These are phyloP conservation scores for Drosophila erecta DNA, from an alignment of 1,140 invertebrate genomes.

Conservation along the genomic window DNA sequence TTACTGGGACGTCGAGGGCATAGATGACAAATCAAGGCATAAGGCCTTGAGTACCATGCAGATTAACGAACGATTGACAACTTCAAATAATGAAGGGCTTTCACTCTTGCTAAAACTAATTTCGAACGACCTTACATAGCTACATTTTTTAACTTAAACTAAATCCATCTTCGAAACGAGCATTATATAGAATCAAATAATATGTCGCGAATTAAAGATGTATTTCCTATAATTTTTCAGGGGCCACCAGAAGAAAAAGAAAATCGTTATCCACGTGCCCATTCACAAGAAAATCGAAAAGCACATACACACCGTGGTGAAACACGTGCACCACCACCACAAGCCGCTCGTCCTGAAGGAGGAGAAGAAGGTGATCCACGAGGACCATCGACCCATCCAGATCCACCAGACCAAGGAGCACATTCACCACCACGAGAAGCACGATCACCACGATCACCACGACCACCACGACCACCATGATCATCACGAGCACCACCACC, in stretches of 20 bases:
- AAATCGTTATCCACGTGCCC: slow-evolving; percentile 82
- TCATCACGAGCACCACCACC: slow-evolving; percentile 56
- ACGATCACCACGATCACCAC: slow-evolving; percentile 64
- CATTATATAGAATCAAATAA: background rate
- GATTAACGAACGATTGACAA: background rate
- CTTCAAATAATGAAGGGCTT: too few species aligned
- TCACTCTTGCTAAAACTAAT: too few species aligned
- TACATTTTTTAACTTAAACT: too few species aligned
- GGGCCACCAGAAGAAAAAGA: slow-evolving; percentile 80
- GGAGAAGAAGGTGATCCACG: slow-evolving; percentile 80
- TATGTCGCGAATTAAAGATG: background rate
- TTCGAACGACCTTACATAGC: too few species aligned
- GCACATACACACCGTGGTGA: slow-evolving; percentile 79
- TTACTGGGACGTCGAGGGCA: too few species aligned
- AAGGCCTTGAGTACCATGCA: too few species aligned
- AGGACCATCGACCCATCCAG: slow-evolving; percentile 76
- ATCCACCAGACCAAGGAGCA: slow-evolving; percentile 79
- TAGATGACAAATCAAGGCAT: too few species aligned
- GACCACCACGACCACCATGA: slow-evolving; percentile 60
- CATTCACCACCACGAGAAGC: slow-evolving; percentile 77
- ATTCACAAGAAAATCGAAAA: slow-evolving; percentile 83
- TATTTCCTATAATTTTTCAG: background rate
- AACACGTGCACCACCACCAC: slow-evolving; percentile 83
- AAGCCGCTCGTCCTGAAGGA: slow-evolving; percentile 83
- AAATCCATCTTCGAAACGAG: too few species aligned